These are phyloP conservation scores for Drosophila flavopinicola DNA, from an alignment of 2,888 invertebrate species.

Conservation along the genomic window DNA sequence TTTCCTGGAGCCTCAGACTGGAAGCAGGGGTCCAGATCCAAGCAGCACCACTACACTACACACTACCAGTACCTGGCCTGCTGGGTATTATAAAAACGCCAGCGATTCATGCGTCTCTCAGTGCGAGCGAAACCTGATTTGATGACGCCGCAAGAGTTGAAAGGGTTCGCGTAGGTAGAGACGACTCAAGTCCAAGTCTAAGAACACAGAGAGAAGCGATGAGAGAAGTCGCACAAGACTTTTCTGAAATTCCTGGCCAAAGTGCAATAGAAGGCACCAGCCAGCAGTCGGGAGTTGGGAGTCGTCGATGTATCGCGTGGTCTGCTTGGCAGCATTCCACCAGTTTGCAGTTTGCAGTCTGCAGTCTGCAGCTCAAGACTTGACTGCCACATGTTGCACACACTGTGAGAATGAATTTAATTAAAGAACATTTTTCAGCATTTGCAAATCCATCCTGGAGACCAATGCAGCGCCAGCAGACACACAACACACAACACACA, in stretches of 20 bases:
- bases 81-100: conserved; percentile 68
- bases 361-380: conserved; percentile 13
- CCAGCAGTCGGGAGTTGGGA: conserved; percentile 13
- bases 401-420: conserved; percentile 80
- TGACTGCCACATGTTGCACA: conserved; percentile 78
- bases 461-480: conserved; percentile 74
- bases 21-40: conserved; percentile 25
- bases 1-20: conserved; percentile 2
- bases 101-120: conserved; percentile 74
- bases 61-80: conserved; percentile 12
- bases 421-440: conserved; percentile 66
- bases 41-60: conserved; percentile 12
- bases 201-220: conserved; percentile 17
- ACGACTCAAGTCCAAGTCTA: conserved; percentile 13
- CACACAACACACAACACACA: conserved; percentile 1
- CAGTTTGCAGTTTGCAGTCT: background rate
- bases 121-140: conserved; percentile 69
- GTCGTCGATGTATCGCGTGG: no score
- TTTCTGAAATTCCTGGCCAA: conserved; percentile 53
- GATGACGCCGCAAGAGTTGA: conserved; percentile 73
- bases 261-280: conserved; percentile 50
- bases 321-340: conserved; percentile 46
- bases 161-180: conserved; percentile 70
- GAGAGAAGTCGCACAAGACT: conserved; percentile 52
- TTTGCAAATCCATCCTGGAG: conserved; percentile 56